phyloP scores from a whole-genome alignment of 2,888 invertebrate species.

The Rhagophthalmus giganteus region DNA sequence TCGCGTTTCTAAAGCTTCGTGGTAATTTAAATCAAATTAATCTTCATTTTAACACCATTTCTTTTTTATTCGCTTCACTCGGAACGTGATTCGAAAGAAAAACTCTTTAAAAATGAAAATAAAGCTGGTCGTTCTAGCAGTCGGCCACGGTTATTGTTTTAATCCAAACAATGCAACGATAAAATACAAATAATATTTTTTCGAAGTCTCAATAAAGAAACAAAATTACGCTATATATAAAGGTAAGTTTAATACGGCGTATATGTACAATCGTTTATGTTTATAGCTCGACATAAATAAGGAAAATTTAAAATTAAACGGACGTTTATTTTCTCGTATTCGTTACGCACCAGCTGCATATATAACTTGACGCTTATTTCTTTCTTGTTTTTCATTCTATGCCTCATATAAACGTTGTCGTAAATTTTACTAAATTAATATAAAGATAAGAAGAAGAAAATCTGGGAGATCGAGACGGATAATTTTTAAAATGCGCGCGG shows the following conservation, averaged over 20 bases:
- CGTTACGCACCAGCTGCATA: slow-evolving; percentile 18
- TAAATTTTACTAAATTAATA: slow-evolving; percentile 1
- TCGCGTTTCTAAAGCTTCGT: slow-evolving; percentile 27
- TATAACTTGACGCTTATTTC: slow-evolving; percentile 6
- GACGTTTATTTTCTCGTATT: slow-evolving; percentile 19
- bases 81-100: slow-evolving; percentile 20
- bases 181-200: slow-evolving; percentile 7
- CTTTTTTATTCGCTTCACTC: slow-evolving; percentile 10
- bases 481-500: too few relatives aligned
- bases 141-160: slow-evolving; percentile 8
- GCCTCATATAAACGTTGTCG: neutral
- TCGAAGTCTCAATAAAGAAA: slow-evolving; percentile 1
- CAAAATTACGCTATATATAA: slow-evolving; percentile 9
- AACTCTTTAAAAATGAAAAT: slow-evolving; percentile 6
- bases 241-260: slow-evolving; percentile 7
- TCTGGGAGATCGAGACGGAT: too few relatives aligned
- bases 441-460: too few relatives aligned
- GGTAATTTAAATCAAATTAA: slow-evolving; percentile 41
- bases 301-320: slow-evolving; percentile 9
- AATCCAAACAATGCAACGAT: slow-evolving; percentile 11
- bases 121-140: slow-evolving; percentile 4
- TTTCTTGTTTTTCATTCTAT: slow-evolving; percentile 9
- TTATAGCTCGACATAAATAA: slow-evolving; percentile 15
- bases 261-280: slow-evolving; percentile 14
- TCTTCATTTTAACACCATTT: slow-evolving; percentile 40